Conservation (phyloP, 2,888 invertebrate species). For the Watsonalla cultraria region DNA sequence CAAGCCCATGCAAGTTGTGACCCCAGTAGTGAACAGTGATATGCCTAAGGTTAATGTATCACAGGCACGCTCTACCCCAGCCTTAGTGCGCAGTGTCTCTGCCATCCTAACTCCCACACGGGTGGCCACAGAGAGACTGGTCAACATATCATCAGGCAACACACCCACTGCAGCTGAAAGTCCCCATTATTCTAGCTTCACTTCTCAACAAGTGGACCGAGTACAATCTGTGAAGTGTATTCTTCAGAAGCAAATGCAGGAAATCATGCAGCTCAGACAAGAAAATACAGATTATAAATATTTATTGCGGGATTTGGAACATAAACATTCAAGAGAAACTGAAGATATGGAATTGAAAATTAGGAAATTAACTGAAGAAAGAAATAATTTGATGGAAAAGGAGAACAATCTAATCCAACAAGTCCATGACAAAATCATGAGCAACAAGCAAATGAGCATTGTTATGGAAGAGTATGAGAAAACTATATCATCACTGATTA, state of each 20-base stretch:
- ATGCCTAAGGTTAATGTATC: conserved; percentile 27
- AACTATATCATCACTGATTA: conserved; percentile 85
- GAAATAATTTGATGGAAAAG: conserved; percentile 41
- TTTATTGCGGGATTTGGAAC: conserved; percentile 51
- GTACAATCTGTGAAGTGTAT: conserved; percentile 55
- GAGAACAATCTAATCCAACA: conserved; percentile 56
- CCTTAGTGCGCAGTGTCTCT: conserved; percentile 62
- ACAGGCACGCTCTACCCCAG: conserved; percentile 42
- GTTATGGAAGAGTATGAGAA: conserved; percentile 89
- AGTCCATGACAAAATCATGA: conserved; percentile 54
- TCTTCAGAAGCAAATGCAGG: conserved; percentile 65
- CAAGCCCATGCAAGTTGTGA: conserved; percentile 66
- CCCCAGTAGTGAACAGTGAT: conserved; percentile 57
- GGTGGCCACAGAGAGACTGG: conserved; percentile 62
- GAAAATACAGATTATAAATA: conserved; percentile 62
- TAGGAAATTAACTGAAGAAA: conserved; percentile 56
- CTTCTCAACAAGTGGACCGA: conserved; percentile 46
- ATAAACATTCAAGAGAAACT: conserved; percentile 41
- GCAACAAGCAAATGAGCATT: conserved; percentile 78
- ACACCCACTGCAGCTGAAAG: conserved; percentile 64
- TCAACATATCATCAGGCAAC: conserved; percentile 57
- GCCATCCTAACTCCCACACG: conserved; percentile 62
- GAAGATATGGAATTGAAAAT: conserved; percentile 53
- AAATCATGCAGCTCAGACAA: conserved; percentile 52
- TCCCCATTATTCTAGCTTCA: conserved; percentile 40